phyloP scores from a whole-genome alignment of 2,113 vertebrate genomes.

The Pedetes capensis region DNA sequence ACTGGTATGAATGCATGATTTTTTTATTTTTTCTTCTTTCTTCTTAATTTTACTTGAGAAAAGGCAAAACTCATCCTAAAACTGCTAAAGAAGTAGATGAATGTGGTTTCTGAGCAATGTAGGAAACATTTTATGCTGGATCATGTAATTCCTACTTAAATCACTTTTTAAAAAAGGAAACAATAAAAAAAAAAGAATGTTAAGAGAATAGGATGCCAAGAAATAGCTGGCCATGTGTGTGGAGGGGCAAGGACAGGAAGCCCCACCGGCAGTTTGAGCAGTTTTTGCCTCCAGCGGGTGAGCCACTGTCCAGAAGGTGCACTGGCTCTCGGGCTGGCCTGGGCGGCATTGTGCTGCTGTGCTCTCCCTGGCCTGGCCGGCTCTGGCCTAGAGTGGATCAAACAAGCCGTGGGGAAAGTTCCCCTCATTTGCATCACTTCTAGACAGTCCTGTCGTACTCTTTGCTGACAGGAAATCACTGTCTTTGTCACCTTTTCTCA shows the following conservation, averaged over 20 bases:
- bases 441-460: slow-evolving; percentile 89
- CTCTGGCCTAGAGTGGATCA: slow-evolving; percentile 86
- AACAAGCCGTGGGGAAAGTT: slow-evolving; percentile 88
- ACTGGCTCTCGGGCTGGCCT: slow-evolving; percentile 75
- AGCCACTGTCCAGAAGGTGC: slow-evolving; percentile 76
- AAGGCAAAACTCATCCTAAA: background rate
- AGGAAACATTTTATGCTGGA: background rate
- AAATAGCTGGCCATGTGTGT: slow-evolving; percentile 49
- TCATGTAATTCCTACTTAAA: slow-evolving; percentile 3
- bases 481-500: slow-evolving; percentile 91
- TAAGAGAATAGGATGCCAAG: slow-evolving; percentile 43
- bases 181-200: background rate
- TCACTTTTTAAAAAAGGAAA: slow-evolving; percentile 1
- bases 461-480: slow-evolving; percentile 91
- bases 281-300: slow-evolving; percentile 64
- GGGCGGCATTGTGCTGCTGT: slow-evolving; percentile 71
- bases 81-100: background rate
- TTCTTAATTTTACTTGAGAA: background rate
- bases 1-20: background rate
- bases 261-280: slow-evolving; percentile 59
- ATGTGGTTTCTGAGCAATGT: background rate
- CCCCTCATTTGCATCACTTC: slow-evolving; percentile 91
- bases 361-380: slow-evolving; percentile 73
- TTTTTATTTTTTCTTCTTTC: background rate
- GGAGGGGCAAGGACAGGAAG: slow-evolving; percentile 42